Conservation (phyloP, 2,888 invertebrate species). For the Pristionchus entomophagus region DNA sequence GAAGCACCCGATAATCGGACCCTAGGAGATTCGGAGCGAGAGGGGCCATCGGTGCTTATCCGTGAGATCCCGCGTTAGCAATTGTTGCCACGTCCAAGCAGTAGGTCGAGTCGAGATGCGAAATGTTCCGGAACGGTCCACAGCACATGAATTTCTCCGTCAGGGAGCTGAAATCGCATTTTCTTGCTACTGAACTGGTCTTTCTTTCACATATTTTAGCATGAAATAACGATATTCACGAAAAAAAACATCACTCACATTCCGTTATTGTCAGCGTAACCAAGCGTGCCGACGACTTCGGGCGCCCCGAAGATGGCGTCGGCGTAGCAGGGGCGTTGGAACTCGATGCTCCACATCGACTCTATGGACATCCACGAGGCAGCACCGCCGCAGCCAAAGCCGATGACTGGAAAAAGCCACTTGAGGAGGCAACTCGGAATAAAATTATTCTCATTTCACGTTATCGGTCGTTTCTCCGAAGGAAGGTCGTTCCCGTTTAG, state of each 20-base stretch:
- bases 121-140: constrained; percentile 66
- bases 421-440: no score
- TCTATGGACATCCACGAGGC: constrained; percentile 63
- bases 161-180: not conserved
- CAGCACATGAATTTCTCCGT: constrained; percentile 67
- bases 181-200: no score
- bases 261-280: not conserved
- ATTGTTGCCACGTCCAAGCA: constrained; percentile 55
- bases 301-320: constrained; percentile 3
- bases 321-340: constrained; percentile 69
- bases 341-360: constrained; percentile 61
- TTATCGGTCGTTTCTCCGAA: no score
- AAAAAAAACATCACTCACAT: constrained; percentile 15
- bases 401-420: no score
- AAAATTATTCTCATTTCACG: no score
- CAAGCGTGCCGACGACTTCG: not conserved
- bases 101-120: constrained; percentile 52
- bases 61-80: not conserved
- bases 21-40: not conserved
- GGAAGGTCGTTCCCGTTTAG: no score
- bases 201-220: no score
- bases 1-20: not conserved
- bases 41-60: not conserved
- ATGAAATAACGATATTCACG: no score
- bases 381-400: constrained; percentile 60